Evolutionary conservation across 2,888 invertebrate genomes (phyloP), one percentile per base, ranked within the genome.

Genomic region (Athripsodes cinereus): DNA sequence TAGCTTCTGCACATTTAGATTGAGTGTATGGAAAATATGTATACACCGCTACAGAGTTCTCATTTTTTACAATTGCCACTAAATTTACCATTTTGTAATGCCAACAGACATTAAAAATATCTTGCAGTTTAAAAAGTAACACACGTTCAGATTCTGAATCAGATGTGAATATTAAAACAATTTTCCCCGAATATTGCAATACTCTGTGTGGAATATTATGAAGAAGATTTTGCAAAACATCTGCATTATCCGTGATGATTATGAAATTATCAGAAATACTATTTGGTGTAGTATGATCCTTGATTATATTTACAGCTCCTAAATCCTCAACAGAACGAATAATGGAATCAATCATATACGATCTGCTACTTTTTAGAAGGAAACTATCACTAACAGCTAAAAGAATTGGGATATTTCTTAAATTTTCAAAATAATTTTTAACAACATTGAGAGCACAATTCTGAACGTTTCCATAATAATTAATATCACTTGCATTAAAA

Each of bases 21-120:
- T 44, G 19, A 19, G 46, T 55, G 40, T 55, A 63, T 1, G 63
- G 63, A 46, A 55, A 61, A 53, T 47, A 63, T 18, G 61, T 53
- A 47, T 52, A 63, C 21, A 63, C 18, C 5, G 31, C 46, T 2
- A 44, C 35, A 44, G 21, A 26, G 3, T 47, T 31, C 11, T 48
- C 19, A 22, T 52, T 5, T 16, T 54, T 20, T 11, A 44, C 50
- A 20, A 63, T 34, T 20, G 61, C 44, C 8, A 61, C 11, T 1
- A 58, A 20, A 34, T 63, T 61, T 2, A 61, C 21, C 44, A 63
- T 55, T 50, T 59, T 63, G 2, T 57, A 26, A 5, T 47, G 26
- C 59, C 58, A 60, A 46, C 61, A 61, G 13, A 48, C 13, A 20
- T 54, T 46, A n/a, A 63, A 26, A 16, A 63, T 52, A 52, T 61